These are phyloP conservation scores for Isoperla grammatica DNA, from an alignment of 2,888 invertebrate species.

Conservation along the genomic window DNA sequence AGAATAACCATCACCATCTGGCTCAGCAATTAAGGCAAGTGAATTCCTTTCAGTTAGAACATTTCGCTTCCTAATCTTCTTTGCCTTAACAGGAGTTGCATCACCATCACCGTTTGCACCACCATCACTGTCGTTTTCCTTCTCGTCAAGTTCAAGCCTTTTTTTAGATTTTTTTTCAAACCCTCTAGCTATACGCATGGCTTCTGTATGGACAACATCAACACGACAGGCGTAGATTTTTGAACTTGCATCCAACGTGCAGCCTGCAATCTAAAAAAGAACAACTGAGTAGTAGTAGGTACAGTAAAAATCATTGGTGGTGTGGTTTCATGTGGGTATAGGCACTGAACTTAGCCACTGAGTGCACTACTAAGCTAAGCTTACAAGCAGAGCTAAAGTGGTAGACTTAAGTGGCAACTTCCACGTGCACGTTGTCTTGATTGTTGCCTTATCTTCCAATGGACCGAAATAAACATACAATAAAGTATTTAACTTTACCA, in stretches of 20 bases:
- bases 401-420: too few relatives aligned
- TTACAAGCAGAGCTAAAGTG: too few relatives aligned
- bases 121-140: constrained; percentile 29
- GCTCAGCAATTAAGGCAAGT: constrained; percentile 37
- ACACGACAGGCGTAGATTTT: constrained; percentile 85
- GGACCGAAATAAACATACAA: too few relatives aligned
- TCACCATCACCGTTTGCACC: constrained; percentile 26
- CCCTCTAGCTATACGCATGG: constrained; percentile 69
- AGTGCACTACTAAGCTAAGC: too few relatives aligned
- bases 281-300: too few relatives aligned
- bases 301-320: too few relatives aligned
- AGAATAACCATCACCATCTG: too few relatives aligned
- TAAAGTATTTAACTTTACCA: too few relatives aligned
- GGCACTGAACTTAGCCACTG: too few relatives aligned
- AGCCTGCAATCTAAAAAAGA: constrained; percentile 66
- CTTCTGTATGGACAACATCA: constrained; percentile 76
- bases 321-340: too few relatives aligned
- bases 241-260: constrained; percentile 80
- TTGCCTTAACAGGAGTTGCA: constrained; percentile 33
- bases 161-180: constrained; percentile 37
- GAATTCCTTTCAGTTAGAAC: constrained; percentile 44
- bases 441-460: too few relatives aligned
- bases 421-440: too few relatives aligned
- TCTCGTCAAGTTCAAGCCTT: constrained; percentile 24
- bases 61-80: constrained; percentile 40